A percentile compares a stretch with the other conserved stretches of the same genome.
Conservation (phyloP, 2,113 vertebrate species). For the Nanorana parkeri region DNA sequence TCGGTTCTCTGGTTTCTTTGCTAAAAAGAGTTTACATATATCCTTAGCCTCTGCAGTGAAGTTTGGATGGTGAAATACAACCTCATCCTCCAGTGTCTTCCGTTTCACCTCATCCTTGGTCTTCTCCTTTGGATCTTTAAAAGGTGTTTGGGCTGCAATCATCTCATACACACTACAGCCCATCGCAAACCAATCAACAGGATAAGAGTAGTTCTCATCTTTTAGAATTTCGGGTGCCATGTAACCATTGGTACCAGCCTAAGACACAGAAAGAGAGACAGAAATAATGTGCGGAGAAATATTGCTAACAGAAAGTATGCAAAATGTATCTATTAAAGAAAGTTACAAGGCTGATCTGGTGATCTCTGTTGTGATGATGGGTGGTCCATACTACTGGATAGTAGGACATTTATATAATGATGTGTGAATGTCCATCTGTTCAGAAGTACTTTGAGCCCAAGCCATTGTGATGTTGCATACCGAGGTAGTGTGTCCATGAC, state of each 20-base stretch:
- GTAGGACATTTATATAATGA: too few relatives aligned
- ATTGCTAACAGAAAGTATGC: too few relatives aligned
- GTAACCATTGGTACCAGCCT: conserved; percentile 90
- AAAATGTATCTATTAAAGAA: too few relatives aligned
- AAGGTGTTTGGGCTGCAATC: conserved; percentile 84
- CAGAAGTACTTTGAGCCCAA: too few relatives aligned
- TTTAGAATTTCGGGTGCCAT: conserved; percentile 90
- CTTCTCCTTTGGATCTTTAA: conserved; percentile 87
- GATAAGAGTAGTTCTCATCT: conserved; percentile 79
- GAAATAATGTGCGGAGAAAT: too few relatives aligned
- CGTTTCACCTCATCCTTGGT: conserved; percentile 82
- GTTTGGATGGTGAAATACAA: conserved; percentile 76
- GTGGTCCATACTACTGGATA: too few relatives aligned
- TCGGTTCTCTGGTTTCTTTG: conserved; percentile 76
- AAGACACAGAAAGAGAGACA: conserved; percentile 38
- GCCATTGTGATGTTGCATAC: too few relatives aligned
- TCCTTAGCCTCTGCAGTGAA: conserved; percentile 80
- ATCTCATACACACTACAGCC: conserved; percentile 91
- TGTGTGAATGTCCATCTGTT: too few relatives aligned
- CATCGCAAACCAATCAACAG: conserved; percentile 91
- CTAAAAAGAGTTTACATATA: conserved; percentile 81
- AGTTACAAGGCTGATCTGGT: too few relatives aligned
- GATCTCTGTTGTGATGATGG: too few relatives aligned
- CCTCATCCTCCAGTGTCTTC: conserved; percentile 84
- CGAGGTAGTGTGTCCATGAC: too few relatives aligned